Conservation (phyloP, 2,113 vertebrate genomes). For the Percina caprodes region DNA sequence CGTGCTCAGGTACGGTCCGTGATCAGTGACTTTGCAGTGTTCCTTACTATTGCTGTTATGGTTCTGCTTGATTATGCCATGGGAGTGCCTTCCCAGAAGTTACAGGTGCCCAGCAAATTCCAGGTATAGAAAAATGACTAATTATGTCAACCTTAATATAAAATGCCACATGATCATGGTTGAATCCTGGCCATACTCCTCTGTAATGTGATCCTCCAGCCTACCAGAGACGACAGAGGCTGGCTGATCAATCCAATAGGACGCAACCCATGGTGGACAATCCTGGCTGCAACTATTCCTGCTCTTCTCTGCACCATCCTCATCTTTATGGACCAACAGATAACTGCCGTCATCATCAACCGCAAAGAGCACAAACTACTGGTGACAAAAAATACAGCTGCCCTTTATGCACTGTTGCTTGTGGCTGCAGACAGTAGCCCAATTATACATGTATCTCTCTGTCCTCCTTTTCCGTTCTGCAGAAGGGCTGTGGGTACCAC, state of each 20-base stretch:
- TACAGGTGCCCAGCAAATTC: constrained; percentile 93
- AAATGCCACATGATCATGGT: background rate
- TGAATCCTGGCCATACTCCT: background rate
- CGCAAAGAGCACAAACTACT: constrained; percentile 97
- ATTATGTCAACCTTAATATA: background rate
- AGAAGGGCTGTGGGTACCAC: constrained; percentile 99
- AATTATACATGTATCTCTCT: background rate
- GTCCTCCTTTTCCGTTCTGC: constrained; percentile 43
- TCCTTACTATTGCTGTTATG: constrained; percentile 94
- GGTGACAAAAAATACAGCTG: constrained; percentile 74
- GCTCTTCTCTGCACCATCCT: constrained; percentile 97
- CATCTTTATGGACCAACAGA: constrained; percentile 99
- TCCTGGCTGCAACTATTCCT: constrained; percentile 89
- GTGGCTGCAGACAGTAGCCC: background rate
- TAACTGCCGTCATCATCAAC: constrained; percentile 96
- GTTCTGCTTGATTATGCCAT: constrained; percentile 91
- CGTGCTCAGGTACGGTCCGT: constrained; percentile 89
- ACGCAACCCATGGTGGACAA: constrained; percentile 95
- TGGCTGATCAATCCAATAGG: constrained; percentile 95
- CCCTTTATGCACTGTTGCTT: background rate
- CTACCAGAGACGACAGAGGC: constrained; percentile 93
- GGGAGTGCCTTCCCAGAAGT: constrained; percentile 94
- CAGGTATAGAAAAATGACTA: constrained; percentile 82
- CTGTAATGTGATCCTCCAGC: constrained; percentile 79
- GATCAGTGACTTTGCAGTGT: constrained; percentile 95